A percentile compares a stretch with the other conserved stretches of the same genome.
Conservation (phyloP, 2,797 vertebrate species). For the Platalea minor region DNA sequence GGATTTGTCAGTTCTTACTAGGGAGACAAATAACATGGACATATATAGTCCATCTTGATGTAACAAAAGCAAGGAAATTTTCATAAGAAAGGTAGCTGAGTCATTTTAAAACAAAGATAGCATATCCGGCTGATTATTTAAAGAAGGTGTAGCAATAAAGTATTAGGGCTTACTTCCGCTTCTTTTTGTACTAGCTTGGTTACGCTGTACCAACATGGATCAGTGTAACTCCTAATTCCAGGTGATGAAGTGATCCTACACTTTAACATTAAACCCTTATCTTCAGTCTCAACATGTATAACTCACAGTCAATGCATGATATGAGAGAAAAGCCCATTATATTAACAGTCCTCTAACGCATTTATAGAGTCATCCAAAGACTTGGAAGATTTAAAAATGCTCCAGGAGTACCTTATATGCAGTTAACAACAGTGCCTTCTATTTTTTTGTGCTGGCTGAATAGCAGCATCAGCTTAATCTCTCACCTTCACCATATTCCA, state of each 20-base stretch:
- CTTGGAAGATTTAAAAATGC: neutral
- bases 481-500: neutral
- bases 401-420: neutral
- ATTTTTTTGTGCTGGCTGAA: neutral
- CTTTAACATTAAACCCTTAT: neutral
- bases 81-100: neutral
- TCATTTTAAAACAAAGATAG: neutral
- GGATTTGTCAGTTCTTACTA: neutral
- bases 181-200: neutral
- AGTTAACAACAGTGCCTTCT: neutral
- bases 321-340: neutral
- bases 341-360: neutral
- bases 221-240: neutral
- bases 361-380: neutral
- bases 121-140: neutral
- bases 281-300: neutral
- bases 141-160: neutral
- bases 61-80: neutral
- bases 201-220: too few relatives aligned
- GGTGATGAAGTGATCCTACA: neutral
- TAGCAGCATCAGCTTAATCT: neutral
- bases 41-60: neutral
- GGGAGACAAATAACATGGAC: neutral
- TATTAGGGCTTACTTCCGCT: neutral
- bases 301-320: neutral